Evolutionary conservation across 2,113 vertebrate genomes (phyloP).

Genomic region (Neopipo cinnamomea): DNA sequence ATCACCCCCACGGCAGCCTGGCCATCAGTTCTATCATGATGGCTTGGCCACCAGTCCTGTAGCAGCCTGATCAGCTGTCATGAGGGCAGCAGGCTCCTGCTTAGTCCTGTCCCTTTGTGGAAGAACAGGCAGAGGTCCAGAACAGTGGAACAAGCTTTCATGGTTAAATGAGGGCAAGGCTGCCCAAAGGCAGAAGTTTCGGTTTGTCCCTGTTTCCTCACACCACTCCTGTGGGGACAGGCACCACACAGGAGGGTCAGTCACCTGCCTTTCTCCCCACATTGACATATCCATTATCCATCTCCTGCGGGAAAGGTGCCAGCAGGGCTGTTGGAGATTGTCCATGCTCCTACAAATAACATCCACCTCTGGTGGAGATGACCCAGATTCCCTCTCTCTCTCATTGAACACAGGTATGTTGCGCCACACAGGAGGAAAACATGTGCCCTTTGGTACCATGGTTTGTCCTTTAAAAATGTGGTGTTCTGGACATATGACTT

Average conservation of each 20-base stretch:
- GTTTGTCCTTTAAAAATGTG: neutral
- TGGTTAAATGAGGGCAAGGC: neutral
- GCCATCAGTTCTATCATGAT: no score
- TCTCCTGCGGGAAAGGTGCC: neutral
- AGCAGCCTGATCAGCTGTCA: accelerated
- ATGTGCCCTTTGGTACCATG: accelerated
- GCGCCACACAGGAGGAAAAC: neutral
- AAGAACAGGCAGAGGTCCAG: neutral
- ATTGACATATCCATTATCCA: accelerated
- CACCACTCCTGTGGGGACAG: neutral
- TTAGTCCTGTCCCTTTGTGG: neutral
- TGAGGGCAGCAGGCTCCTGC: neutral
- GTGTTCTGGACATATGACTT: neutral
- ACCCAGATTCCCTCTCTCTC: neutral
- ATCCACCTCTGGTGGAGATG: neutral
- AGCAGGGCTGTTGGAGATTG: neutral
- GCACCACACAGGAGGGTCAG: neutral
- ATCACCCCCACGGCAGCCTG: neutral
- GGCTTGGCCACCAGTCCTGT: neutral
- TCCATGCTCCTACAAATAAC: neutral
- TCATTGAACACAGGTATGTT: neutral
- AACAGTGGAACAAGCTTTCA: neutral
- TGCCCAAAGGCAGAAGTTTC: neutral
- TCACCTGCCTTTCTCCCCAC: neutral
- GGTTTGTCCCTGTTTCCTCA: neutral